Evolutionary conservation across 2,113 vertebrate species (phyloP), one percentile per base, ranked within the genome.

Genomic region (Alosa alosa): DNA sequence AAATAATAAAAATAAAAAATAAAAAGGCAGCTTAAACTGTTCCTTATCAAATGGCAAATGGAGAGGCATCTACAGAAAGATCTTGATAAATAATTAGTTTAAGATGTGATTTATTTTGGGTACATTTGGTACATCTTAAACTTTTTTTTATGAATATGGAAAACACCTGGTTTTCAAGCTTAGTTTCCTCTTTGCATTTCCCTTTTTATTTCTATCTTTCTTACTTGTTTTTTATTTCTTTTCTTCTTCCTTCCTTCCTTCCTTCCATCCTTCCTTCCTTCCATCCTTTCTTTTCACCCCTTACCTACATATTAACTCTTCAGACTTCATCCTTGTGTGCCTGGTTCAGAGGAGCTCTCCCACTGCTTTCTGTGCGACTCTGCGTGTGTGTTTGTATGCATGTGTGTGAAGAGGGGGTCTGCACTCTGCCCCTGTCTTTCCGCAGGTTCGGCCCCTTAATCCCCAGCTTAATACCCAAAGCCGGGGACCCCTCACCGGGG

Each of bases 401-500:
- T 82, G 81, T 49, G 41, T 82, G 41, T 45, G 81, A 49, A 17
- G 7, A 11, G 82, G 72, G 31, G 72, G 72, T 78, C 72, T 78
- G 81, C 86, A 84, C 85, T 83, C 88, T 87, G 86, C 86, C 86
- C 86, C 84, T 86, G 41, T 84, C 82, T 84, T 84, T 90, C 88
- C 52, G 64, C 86, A 87, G 88, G 84, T 50, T 88, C 82, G 86
- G 86, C 87, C 85, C 86, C 82, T 87, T 88, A 91, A 89, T 89
- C 88, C 86, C 81, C 83, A 85, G 83, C 85, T 88, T 87, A 91
- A 89, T 89, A 86, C 88, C 87, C 90, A 41, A 22, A 88, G 86
- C 86, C 47, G 55, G 83, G 83, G 86, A 78, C 84, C 86, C 86
- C 87, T 87, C 52, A 55, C 82, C 82, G 81, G 84, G 13, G 82